Percentiles rank a stretch among this genome's conserved stretches.
Conservation (phyloP, 1,140 invertebrate species). For the Lucilia sericata region DNA sequence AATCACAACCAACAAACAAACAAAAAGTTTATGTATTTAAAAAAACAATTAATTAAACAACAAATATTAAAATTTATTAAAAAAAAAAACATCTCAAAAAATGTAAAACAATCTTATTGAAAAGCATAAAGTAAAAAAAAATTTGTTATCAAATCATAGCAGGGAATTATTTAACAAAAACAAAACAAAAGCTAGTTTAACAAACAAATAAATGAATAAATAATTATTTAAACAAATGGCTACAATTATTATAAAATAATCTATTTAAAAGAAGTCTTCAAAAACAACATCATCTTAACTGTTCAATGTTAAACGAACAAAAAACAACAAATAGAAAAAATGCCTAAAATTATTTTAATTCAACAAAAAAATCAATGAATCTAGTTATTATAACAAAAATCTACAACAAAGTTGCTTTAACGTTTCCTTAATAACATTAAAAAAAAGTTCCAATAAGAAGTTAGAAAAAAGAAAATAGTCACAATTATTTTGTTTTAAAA, state of each 20-base stretch:
- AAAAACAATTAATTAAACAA: slow-evolving; percentile 57
- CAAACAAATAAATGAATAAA: not conserved
- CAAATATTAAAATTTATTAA: not conserved
- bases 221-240: slow-evolving; percentile 9
- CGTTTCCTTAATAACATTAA: no score
- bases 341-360: no score
- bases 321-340: no score
- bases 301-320: no score
- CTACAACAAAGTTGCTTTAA: no score
- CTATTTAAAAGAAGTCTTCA: not conserved
- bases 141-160: slow-evolving; percentile 43
- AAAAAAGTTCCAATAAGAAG: no score
- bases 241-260: not conserved
- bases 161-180: slow-evolving; percentile 35
- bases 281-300: no score
- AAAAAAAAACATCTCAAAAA: slow-evolving; percentile 13
- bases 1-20: slow-evolving; percentile 51
- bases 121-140: slow-evolving; percentile 57
- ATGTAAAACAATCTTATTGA: slow-evolving; percentile 18
- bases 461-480: no score
- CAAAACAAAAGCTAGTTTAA: not conserved
- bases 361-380: no score
- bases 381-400: no score
- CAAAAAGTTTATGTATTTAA: slow-evolving; percentile 41
- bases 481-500: no score